Percentiles rank a stretch among this genome's conserved stretches.
These are phyloP conservation scores for Dendroctonus ponderosae DNA, from an alignment of 1,140 invertebrate genomes.

Conservation along the genomic window DNA sequence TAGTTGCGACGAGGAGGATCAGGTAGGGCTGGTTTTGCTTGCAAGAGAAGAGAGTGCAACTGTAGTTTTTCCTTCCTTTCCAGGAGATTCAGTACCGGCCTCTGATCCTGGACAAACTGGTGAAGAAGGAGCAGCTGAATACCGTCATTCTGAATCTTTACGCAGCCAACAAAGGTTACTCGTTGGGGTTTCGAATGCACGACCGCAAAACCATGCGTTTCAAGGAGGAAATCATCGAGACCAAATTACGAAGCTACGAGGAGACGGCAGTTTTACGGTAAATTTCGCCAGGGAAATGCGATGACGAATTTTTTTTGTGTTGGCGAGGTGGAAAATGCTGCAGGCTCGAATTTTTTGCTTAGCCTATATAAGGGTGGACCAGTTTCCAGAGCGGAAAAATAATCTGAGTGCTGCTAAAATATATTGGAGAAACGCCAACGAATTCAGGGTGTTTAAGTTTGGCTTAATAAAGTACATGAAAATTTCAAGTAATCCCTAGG, in stretches of 20 bases:
- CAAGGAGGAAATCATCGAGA: slow-evolving; percentile 64
- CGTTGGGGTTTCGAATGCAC: slow-evolving; percentile 59
- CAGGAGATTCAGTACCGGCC: slow-evolving; percentile 71
- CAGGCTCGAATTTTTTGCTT: too few relatives aligned
- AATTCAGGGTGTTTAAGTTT: neutral
- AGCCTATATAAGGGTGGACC: too few relatives aligned
- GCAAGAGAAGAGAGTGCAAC: neutral
- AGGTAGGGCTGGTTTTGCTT: slow-evolving; percentile 1
- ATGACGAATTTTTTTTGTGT: too few relatives aligned
- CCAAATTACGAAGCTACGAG: slow-evolving; percentile 73
- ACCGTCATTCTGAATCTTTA: slow-evolving; percentile 88
- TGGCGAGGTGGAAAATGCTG: too few relatives aligned
- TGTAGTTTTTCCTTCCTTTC: slow-evolving; percentile 30
- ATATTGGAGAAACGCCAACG: too few relatives aligned
- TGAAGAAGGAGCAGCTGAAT: slow-evolving; percentile 80
- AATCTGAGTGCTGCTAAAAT: too few relatives aligned
- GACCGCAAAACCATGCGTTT: slow-evolving; percentile 44
- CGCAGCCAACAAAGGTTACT: slow-evolving; percentile 88
- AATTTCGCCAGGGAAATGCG: neutral
- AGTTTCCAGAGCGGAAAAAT: too few relatives aligned
- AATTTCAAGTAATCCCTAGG: too few relatives aligned
- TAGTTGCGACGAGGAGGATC: slow-evolving; percentile 12
- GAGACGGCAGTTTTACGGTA: slow-evolving; percentile 66
- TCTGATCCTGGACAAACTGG: slow-evolving; percentile 76
- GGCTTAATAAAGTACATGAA: neutral